Evolutionary conservation across 2,797 vertebrate genomes (phyloP).

Genomic region (Erethizon dorsatum): DNA sequence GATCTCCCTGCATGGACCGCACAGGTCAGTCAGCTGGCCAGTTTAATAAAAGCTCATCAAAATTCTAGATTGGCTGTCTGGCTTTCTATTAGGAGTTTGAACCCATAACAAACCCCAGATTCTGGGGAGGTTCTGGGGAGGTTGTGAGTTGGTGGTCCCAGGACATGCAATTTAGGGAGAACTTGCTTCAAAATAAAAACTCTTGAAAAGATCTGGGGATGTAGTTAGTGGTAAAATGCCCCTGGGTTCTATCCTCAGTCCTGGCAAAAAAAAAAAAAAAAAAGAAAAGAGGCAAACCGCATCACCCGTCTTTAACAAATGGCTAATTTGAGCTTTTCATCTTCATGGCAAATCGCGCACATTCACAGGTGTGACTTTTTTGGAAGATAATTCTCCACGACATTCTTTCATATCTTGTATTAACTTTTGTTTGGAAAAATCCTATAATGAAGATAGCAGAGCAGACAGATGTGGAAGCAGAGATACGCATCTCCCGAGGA

Average conservation of each 20-base stretch:
- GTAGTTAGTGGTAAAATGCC: not conserved
- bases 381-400: not conserved
- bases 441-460: not conserved
- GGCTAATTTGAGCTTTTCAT: not conserved
- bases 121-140: not conserved
- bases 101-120: not conserved
- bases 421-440: not conserved
- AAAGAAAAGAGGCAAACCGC: not conserved
- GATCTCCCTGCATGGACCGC: too few species aligned
- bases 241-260: not conserved
- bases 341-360: not conserved
- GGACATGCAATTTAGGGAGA: not conserved
- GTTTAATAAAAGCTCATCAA: too few species aligned
- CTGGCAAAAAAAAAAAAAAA: not conserved
- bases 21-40: too few species aligned
- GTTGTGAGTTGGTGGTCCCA: not conserved
- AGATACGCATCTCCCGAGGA: not conserved
- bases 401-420: not conserved
- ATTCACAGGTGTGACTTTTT: not conserved
- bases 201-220: not conserved
- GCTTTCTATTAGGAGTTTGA: too few species aligned
- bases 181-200: not conserved
- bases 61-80: too few species aligned
- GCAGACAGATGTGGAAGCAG: not conserved
- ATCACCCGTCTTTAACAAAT: not conserved